A percentile compares a stretch with the other conserved stretches of the same genome.
phyloP scores from a whole-genome alignment of 2,888 invertebrate species.

The Synergus itoensis region DNA sequence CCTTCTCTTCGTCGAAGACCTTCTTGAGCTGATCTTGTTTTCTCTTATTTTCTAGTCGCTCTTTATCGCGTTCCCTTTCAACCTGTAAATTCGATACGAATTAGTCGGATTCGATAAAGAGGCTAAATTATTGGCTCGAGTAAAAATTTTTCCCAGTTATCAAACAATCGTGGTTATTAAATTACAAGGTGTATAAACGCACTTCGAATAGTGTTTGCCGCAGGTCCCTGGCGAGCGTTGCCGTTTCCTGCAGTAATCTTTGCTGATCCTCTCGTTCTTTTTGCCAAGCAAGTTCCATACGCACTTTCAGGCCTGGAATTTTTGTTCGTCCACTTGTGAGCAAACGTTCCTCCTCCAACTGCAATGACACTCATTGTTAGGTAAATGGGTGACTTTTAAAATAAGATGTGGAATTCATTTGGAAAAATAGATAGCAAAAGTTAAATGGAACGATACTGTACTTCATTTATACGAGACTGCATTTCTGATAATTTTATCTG shows the following conservation, averaged over 20 bases:
- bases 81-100: constrained; percentile 79
- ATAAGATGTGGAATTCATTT: constrained; percentile 8
- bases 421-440: background rate
- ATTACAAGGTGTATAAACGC: constrained; percentile 45
- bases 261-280: constrained; percentile 96
- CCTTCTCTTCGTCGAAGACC: constrained; percentile 92
- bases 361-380: constrained; percentile 54
- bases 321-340: constrained; percentile 91
- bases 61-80: constrained; percentile 93
- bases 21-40: constrained; percentile 91
- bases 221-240: constrained; percentile 92
- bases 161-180: constrained; percentile 24
- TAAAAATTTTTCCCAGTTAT: constrained; percentile 23
- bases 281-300: constrained; percentile 95
- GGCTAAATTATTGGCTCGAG: background rate
- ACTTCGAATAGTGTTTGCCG: constrained; percentile 92
- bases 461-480: constrained; percentile 92
- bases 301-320: constrained; percentile 90
- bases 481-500: constrained; percentile 93
- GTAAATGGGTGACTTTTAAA: constrained; percentile 21
- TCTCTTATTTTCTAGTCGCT: constrained; percentile 91
- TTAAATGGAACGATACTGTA: constrained; percentile 65
- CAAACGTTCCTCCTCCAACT: constrained; percentile 93
- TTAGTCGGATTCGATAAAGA: constrained; percentile 19
- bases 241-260: constrained; percentile 92